A percentile compares a stretch with the other conserved stretches of the same genome.
Evolutionary conservation across 2,113 vertebrate genomes (phyloP).

Genomic region (Corythoichthys intestinalis): DNA sequence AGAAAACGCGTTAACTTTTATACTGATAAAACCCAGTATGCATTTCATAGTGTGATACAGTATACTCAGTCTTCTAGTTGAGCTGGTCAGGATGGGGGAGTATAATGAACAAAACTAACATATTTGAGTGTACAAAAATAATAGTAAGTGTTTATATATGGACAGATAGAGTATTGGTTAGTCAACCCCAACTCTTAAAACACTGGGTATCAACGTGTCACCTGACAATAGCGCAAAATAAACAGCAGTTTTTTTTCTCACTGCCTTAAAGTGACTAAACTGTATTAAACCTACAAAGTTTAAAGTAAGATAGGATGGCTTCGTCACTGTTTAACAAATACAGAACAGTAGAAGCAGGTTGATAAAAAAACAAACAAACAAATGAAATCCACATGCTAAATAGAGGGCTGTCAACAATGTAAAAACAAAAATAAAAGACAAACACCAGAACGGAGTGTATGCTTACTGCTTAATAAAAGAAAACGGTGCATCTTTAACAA

Average conservation of each 20-base stretch:
- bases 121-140: slow-evolving; percentile 55
- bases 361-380: slow-evolving; percentile 52
- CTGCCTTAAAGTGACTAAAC: slow-evolving; percentile 17
- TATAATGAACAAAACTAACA: slow-evolving; percentile 32
- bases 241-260: slow-evolving; percentile 22
- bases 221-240: slow-evolving; percentile 19
- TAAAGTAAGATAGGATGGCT: slow-evolving; percentile 28
- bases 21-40: slow-evolving; percentile 69
- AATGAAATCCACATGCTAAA: slow-evolving; percentile 36
- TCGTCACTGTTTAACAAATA: slow-evolving; percentile 44
- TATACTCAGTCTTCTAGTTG: slow-evolving; percentile 11
- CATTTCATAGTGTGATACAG: slow-evolving; percentile 13
- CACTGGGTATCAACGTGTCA: slow-evolving; percentile 7
- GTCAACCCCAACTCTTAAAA: slow-evolving; percentile 12
- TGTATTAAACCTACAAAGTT: slow-evolving; percentile 32
- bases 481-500: slow-evolving; percentile 14
- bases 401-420: slow-evolving; percentile 19
- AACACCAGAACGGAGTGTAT: slow-evolving; percentile 5
- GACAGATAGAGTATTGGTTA: slow-evolving; percentile 5
- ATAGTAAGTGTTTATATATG: slow-evolving; percentile 27
- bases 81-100: slow-evolving; percentile 27
- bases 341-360: slow-evolving; percentile 39
- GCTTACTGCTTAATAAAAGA: not conserved
- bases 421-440: slow-evolving; percentile 27
- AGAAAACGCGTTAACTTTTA: slow-evolving; percentile 34